These are phyloP conservation scores for Clarias magur DNA, from an alignment of 2,113 vertebrate species.

Conservation along the genomic window DNA sequence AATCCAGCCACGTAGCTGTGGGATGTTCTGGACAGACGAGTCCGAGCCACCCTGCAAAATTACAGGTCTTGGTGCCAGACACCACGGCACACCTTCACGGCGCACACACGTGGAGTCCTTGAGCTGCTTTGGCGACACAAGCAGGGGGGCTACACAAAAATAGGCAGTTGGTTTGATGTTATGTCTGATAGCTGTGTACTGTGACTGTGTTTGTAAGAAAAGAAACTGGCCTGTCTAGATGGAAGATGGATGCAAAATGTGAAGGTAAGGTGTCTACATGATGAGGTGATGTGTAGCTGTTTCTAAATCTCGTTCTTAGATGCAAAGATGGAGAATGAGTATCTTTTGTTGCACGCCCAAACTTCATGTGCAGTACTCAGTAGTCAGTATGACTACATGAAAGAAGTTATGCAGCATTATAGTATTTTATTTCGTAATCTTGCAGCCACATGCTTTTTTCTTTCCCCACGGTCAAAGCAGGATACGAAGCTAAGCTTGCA, in stretches of 20 bases:
- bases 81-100: no score
- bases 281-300: not conserved
- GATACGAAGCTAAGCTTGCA: constrained; percentile 5
- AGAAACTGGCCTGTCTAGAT: not conserved
- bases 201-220: not conserved
- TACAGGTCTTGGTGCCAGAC: no score
- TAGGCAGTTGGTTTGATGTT: no score
- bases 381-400: not conserved
- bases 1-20: no score
- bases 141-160: no score
- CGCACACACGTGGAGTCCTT: no score
- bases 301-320: not conserved
- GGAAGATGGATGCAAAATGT: not conserved
- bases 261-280: no score
- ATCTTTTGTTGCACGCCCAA: not conserved
- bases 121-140: no score
- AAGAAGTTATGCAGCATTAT: not conserved
- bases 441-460: not conserved
- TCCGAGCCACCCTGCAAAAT: no score
- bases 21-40: no score
- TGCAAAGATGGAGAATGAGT: constrained; percentile 1
- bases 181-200: not conserved
- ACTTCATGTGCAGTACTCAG: not conserved
- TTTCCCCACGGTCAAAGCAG: not conserved
- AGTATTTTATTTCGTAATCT: not conserved